Conservation (phyloP, 2,113 vertebrate species). For the Corythaixoides concolor region DNA sequence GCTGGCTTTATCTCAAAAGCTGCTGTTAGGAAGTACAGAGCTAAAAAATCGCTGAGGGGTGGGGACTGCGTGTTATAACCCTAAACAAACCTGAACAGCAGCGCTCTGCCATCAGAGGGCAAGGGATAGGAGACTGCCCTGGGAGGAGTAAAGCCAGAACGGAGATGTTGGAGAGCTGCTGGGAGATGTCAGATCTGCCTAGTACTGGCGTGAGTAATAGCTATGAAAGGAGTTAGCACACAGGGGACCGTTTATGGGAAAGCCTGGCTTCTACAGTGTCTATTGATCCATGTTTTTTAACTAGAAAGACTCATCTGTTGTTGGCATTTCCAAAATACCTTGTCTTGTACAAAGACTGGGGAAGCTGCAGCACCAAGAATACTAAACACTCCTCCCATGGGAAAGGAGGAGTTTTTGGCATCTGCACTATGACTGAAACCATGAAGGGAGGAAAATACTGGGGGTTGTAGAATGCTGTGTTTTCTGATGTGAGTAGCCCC, state of each 20-base stretch:
- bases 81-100: no score
- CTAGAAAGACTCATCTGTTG: neutral
- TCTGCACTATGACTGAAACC: neutral
- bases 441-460: neutral
- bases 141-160: neutral
- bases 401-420: neutral
- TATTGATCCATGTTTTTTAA: neutral
- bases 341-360: neutral
- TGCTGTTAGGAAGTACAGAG: neutral
- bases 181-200: neutral
- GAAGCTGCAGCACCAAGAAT: neutral
- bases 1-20: neutral
- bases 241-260: neutral
- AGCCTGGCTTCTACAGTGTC: neutral
- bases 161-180: neutral
- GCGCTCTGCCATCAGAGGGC: fast-evolving
- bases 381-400: fast-evolving
- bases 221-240: neutral
- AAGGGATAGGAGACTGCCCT: no score
- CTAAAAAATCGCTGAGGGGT: neutral
- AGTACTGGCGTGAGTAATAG: neutral
- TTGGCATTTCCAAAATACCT: neutral
- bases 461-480: fast-evolving
- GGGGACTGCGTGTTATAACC: neutral
- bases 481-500: neutral